Evolutionary conservation across 2,888 invertebrate genomes (phyloP), one percentile per base, ranked within the genome.

Genomic region (Amphipyra berbera): DNA sequence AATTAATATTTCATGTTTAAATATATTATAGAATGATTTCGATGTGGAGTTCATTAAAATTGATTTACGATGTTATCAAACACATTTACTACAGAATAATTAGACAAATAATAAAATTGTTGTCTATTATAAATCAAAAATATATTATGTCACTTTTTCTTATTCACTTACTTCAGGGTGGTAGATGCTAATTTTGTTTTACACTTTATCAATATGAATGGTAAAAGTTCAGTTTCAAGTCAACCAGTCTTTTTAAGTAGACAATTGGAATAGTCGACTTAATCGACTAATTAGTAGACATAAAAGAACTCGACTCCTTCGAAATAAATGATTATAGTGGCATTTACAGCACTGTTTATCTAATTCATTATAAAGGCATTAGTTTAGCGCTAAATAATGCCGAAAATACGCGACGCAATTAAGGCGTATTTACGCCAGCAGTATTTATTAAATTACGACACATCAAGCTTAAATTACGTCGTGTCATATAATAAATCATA

Each of bases 91-190:
- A 76, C 48, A 61, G 56, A 61, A 54, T 68, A 60, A 61, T 61
- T 61, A 68, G 27, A 56, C 44, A 62, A 67, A 72, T 55, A 41
- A n/a, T n/a, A n/a, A n/a, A 10, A 57, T 47, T 40, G 27, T 53
- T 59, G 59, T 74, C 41, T 68, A 64, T 38, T 59, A 65, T 61
- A 58, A 69, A 61, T 62, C 47, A 68, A 69, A 73, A 77, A 74
- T 78, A 65, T 73, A 67, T 66, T 74, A 78, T 78, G 78, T 71
- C 78, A 76, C 68, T 73, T 68, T 74, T 63, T 67, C 61, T 74
- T 68, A 77, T 61, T 77, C 56, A 68, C 74, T 58, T 72, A 61
- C 46, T 50, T 54, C 35, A 35, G 40, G 6, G 35, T 35, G 40
- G 14, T 15, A 49, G 13, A 44, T 59, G 9, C 21, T 48, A 48